Evolutionary conservation across 2,113 vertebrate species (phyloP).

Genomic region (Astur gentilis): DNA sequence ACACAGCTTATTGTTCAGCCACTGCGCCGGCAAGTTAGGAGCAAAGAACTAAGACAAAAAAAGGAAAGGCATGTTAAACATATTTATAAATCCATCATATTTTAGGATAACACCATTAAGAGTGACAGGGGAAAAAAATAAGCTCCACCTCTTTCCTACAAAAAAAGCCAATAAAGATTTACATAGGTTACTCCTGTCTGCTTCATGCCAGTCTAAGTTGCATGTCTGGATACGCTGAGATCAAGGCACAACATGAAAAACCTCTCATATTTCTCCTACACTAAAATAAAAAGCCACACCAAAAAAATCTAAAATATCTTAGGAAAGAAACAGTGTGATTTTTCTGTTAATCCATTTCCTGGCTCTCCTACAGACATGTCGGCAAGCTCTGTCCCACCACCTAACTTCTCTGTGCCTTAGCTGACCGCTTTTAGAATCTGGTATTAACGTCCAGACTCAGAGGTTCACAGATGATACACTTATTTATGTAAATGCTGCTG

Average conservation of each 20-base stretch:
- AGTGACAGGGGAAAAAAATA: neutral
- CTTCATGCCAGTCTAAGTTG: neutral
- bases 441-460: fast-evolving
- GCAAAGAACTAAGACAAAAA: constrained; percentile 73
- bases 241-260: neutral
- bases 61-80: constrained; percentile 62
- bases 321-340: neutral
- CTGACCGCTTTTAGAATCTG: neutral
- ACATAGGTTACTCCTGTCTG: constrained; percentile 15
- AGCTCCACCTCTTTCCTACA: constrained; percentile 25
- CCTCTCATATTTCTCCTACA: neutral
- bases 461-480: neutral
- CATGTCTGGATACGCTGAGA: neutral
- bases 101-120: constrained; percentile 67
- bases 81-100: constrained; percentile 65
- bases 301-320: neutral
- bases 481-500: neutral
- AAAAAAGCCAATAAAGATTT: constrained; percentile 42
- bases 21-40: constrained; percentile 52
- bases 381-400: neutral
- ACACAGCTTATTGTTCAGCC: constrained; percentile 67
- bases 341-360: neutral
- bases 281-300: neutral
- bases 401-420: fast-evolving
- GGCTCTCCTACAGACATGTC: fast-evolving